These are phyloP conservation scores for Malurus cyaneus DNA, from an alignment of 2,113 vertebrate genomes.

Conservation along the genomic window DNA sequence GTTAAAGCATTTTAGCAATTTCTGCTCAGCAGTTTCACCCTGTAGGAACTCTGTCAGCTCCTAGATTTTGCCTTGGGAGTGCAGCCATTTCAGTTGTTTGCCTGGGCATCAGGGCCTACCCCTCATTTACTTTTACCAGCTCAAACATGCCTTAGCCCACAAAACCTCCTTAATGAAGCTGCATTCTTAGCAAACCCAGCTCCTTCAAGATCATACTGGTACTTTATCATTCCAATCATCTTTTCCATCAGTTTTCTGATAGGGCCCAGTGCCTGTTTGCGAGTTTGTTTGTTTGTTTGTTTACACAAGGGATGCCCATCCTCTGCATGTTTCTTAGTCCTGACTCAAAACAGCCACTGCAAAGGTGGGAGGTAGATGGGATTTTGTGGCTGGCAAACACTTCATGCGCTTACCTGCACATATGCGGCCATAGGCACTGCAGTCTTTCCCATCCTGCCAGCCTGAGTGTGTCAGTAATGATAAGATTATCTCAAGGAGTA, in stretches of 20 bases:
- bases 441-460: neutral
- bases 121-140: neutral
- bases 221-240: neutral
- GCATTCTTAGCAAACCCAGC: neutral
- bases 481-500: neutral
- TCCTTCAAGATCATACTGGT: neutral
- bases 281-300: neutral
- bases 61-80: neutral
- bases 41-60: neutral
- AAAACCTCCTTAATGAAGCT: neutral
- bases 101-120: neutral
- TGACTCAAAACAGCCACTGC: neutral
- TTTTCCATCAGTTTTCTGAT: neutral
- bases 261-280: neutral
- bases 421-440: neutral
- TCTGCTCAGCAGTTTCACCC: neutral
- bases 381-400: neutral
- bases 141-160: slow-evolving; percentile 33
- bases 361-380: neutral
- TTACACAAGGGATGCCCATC: neutral
- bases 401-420: neutral
- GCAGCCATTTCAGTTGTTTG: neutral
- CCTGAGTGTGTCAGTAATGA: neutral
- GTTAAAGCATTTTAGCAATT: slow-evolving; percentile 12
- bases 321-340: neutral